Conservation (phyloP, 2,888 invertebrate species). For the Diaprepes abbreviatus region DNA sequence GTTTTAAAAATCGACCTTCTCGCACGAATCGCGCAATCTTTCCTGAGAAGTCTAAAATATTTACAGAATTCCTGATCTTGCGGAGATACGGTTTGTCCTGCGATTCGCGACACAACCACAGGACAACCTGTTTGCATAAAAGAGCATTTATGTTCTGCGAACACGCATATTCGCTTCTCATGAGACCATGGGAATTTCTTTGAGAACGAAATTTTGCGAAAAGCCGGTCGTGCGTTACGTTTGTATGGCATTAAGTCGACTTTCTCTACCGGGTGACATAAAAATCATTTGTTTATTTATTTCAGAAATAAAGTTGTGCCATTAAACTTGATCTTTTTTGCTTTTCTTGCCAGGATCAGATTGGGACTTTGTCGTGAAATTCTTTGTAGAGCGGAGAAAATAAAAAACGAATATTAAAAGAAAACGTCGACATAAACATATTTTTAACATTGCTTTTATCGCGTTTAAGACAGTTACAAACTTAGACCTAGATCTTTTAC, state of each 20-base stretch:
- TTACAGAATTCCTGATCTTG: slow-evolving; percentile 18
- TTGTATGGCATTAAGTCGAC: background rate
- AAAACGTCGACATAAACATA: too few relatives aligned
- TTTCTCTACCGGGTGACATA: background rate
- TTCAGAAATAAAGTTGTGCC: too few relatives aligned
- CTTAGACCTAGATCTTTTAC: too few relatives aligned
- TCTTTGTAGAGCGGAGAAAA: too few relatives aligned
- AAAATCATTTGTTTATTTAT: too few relatives aligned
- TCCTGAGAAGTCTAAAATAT: slow-evolving; percentile 29
- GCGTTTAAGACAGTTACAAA: too few relatives aligned
- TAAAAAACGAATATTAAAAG: too few relatives aligned
- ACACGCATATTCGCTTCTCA: slow-evolving; percentile 35
- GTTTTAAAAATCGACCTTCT: slow-evolving; percentile 19
- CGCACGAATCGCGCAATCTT: slow-evolving; percentile 19
- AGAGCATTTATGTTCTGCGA: slow-evolving; percentile 18
- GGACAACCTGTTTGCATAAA: slow-evolving; percentile 41
- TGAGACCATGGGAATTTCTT: slow-evolving; percentile 21
- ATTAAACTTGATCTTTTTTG: too few relatives aligned
- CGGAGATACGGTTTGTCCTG: slow-evolving; percentile 36
- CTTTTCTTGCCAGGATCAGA: too few relatives aligned
- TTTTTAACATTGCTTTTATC: too few relatives aligned
- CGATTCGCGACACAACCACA: slow-evolving; percentile 22
- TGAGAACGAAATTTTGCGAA: background rate
- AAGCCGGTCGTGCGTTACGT: slow-evolving; percentile 3
- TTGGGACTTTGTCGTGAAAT: too few relatives aligned